Evolutionary conservation across 2,888 invertebrate genomes (phyloP), one percentile per base, ranked within the genome.

Genomic region (Hofmannophila pseudospretella): DNA sequence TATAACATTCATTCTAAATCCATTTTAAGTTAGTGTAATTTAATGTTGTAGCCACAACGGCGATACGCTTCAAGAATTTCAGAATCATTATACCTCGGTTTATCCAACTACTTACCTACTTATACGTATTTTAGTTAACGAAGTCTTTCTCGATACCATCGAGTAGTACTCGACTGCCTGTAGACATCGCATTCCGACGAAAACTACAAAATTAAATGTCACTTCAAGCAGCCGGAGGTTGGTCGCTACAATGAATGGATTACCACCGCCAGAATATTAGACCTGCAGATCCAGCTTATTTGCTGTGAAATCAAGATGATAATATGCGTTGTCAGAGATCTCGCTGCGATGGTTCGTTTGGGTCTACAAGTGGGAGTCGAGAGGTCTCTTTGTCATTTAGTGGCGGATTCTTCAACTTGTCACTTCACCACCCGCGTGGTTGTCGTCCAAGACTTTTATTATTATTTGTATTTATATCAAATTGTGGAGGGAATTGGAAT

Each of bases 181-280:
- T 57, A 57, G 56, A 56, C 63, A 57, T 66, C 59, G 67, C 73
- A 79, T 80, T 74, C 75, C 78, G 51, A 61, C 47, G 65, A 50
- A 55, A 60, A 64, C 58, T 32, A 57, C 64, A 79, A 76, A 76
- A 77, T 67, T 56, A 70, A 80, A 74, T 71, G 71, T 53, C 67
- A 54, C 62, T 74, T 77, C 64, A 73, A 78, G 77, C 61, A 76
- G 72, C 70, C 48, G 48, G n/a, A 58, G 60, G 58, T 59, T 63
- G 65, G 49, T 53, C 58, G 54, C 58, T 65, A 73, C 70, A 73
- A 71, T 76, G 64, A 57, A 54, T 50, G 44, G 38, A 45, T 23
- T 42, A 7, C 22, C 32, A 8, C 42, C 44, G 57, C 67, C 70
- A 70, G 47, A 36, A 39, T 38, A 37, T 26, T 23, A 48, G 72